Base-by-base conservation (phyloP, 2,888 invertebrate species). In the Drosophila kuntzei region DNA sequence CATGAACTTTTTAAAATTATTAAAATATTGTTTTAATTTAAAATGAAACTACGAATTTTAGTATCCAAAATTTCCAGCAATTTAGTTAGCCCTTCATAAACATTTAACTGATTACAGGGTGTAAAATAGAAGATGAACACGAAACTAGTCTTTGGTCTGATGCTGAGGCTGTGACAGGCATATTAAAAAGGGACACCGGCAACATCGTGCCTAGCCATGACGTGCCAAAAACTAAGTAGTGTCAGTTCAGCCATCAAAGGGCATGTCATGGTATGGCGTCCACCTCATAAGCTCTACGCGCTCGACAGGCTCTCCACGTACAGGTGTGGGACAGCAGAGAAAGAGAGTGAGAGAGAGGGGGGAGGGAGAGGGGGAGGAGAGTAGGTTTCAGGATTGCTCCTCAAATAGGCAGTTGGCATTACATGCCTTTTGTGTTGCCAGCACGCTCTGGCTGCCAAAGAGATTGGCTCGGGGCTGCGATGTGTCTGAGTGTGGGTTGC, bases 171-270 rank as follows among this genome's bases (percentile, higher is more conserved):
- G 85, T 85, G 87, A 82, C 82, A 82, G 83, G 85, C 87, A 86
- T 86, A 86, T 86, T 86, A 87, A 86, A 87, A 85, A 86, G 87
- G 78, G 39, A 54, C 55, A 47, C 46, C 25, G 46, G 22, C 37
- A 76, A 67, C 80, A 71, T 73, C 74, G 69, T 81, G 79, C 67
- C 68, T 25, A 60, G 50, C 22, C 87, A 77, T 87, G 87, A 85
- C 80, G 80, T 87, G 87, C 85, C 82, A 82, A 82, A 82, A 85
- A 82, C 85, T 85, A 82, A 87, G 82, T 80, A 87, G 85, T 84
- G 80, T 86, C 80, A 79, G 79, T 64, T 66, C 72, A 78, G 71
- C 77, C 84, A 84, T 81, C 87, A 86, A 86, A 83, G 87, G 68
- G 74, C 87, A 80, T 68, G 71, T 67, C 68, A 66, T 54, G 65